These are phyloP conservation scores for Caligus rogercresseyi DNA, from an alignment of 1,140 invertebrate genomes.

Conservation along the genomic window DNA sequence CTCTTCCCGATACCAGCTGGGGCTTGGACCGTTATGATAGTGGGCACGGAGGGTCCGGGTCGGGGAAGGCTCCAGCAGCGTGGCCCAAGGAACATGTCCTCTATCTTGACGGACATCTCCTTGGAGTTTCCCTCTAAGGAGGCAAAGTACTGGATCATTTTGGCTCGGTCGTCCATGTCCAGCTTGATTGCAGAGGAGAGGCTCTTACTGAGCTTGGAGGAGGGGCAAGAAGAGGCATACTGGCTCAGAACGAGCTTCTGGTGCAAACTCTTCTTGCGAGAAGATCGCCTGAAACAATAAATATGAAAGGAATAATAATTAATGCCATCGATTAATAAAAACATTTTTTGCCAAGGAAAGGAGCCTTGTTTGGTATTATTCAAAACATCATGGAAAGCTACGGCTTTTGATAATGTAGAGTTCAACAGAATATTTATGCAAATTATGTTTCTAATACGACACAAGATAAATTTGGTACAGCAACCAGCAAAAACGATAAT, in stretches of 20 bases:
- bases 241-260: constrained; percentile 18
- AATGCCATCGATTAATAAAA: neutral
- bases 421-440: too few relatives aligned
- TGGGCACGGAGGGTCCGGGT: neutral
- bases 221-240: neutral
- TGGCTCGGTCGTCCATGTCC: constrained; percentile 20
- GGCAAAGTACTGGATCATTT: constrained; percentile 19
- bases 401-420: too few relatives aligned
- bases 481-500: too few relatives aligned
- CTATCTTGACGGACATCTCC: constrained; percentile 3
- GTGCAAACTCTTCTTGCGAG: constrained; percentile 10
- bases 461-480: too few relatives aligned
- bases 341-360: too few relatives aligned
- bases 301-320: neutral
- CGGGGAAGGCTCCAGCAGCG: constrained; percentile 8
- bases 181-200: constrained; percentile 9
- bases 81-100: constrained; percentile 3
- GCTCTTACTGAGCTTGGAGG: neutral
- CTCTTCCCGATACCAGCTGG: constrained; percentile 19
- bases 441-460: too few relatives aligned
- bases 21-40: constrained; percentile 18
- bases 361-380: too few relatives aligned
- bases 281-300: constrained; percentile 4
- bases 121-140: neutral
- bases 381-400: too few relatives aligned